A percentile compares a stretch with the other conserved stretches of the same genome.
phyloP scores from a whole-genome alignment of 2,113 vertebrate species.

The Sterrhoptilus dennistouni region DNA sequence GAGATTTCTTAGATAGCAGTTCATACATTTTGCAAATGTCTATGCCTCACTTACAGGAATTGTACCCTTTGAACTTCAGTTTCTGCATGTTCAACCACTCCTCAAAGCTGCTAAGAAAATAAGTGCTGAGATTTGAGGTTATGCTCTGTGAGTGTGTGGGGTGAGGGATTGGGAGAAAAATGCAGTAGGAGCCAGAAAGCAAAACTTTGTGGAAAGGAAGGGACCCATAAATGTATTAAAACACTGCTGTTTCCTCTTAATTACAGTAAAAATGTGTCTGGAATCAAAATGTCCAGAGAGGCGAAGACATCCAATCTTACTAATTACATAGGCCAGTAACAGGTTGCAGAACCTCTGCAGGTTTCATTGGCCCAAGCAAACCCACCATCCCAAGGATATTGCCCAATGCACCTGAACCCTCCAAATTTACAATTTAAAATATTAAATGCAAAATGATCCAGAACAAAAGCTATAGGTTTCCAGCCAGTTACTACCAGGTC shows the following conservation, averaged over 20 bases:
- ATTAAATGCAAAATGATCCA: background rate
- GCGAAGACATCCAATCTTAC: background rate
- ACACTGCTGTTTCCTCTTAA: background rate
- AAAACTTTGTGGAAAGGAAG: background rate
- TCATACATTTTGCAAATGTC: background rate
- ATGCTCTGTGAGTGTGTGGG: background rate
- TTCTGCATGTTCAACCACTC: background rate
- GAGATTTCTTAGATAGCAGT: constrained; percentile 24
- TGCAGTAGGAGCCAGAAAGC: background rate
- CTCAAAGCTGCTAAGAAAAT: background rate
- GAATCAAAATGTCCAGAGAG: background rate
- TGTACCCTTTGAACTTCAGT: background rate
- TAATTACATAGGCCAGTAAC: background rate
- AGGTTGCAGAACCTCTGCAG: background rate
- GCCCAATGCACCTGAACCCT: background rate
- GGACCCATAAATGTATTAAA: background rate
- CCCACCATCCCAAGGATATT: background rate
- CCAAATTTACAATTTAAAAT: background rate
- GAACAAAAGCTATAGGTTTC: background rate
- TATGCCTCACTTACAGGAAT: background rate
- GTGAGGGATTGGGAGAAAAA: background rate
- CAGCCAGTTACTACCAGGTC: background rate
- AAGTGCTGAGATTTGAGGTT: background rate
- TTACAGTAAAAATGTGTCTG: background rate
- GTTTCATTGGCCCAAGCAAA: background rate